Base-by-base conservation (phyloP, 2,113 vertebrate genomes). In the Scytalopus superciliaris region DNA sequence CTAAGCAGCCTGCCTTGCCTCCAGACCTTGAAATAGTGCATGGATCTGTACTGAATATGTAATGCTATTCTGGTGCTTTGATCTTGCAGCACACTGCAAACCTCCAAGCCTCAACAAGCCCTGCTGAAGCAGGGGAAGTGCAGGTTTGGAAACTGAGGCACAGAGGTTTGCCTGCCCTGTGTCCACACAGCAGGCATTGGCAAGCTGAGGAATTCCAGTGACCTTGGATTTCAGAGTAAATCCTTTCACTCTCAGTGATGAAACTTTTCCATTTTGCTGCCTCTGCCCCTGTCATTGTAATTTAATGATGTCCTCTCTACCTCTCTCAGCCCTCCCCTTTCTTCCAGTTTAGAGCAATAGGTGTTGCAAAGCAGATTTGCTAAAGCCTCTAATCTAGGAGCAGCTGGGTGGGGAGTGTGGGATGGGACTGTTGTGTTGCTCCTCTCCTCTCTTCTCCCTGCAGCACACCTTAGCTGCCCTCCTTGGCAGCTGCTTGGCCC, bases 91-190 rank as follows among this genome's bases (percentile, higher is more conserved):
- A 87, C 67, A 18, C 49, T 78, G 62, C 76, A 92, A 93, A 84
- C 28, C 63, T 90, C 88, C 95, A 95, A 84, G 93, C 69, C 86
- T 39, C 88, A 68, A 90, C 96, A 96, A 77, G 92, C 45, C 86
- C 66, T 89, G 94, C 83, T 90, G 82, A 86, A 84, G 87, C 49
- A 64, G 47, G 57, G 50, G 33, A 53, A 78, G 35, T 55, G 63
- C 76, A 69, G n/a, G 18, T 86, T 56, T 96, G 80, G 83, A 93
- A 87, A 79, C 80, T 56, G 85, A 84, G 88, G 92, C 93, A 68
- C 19, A 2, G 59, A 78, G 52, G 12, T 56, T 92, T 67, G 30
- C 45, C 62, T 53, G 66, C 28, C 12, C 35, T 66, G n/a, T 60
- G 19, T 50, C 75, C 42, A 14, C 63, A n/a, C 33, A 76, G 53